Percentiles rank a stretch among this genome's conserved stretches.
phyloP scores from a whole-genome alignment of 2,113 vertebrate genomes.

The Aphelocoma coerulescens region DNA sequence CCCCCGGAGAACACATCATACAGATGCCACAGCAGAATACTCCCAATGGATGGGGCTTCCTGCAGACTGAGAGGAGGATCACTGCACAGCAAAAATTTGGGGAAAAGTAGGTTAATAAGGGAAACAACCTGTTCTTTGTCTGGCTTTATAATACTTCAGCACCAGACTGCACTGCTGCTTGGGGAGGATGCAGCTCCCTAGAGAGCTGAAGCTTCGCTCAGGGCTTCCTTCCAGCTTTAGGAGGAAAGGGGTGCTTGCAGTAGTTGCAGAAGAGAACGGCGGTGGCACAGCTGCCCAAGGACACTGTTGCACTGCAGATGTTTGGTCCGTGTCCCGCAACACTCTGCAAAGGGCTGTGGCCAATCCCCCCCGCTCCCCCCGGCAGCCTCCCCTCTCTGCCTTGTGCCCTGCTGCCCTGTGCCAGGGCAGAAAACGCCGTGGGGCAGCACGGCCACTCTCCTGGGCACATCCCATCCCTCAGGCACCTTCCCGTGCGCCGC shows the following conservation, averaged over 20 bases:
- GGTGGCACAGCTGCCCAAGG: background rate
- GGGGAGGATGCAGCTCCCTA: background rate
- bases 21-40: background rate
- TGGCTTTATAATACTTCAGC: background rate
- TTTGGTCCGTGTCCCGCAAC: background rate
- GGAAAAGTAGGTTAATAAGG: background rate
- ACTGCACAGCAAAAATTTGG: background rate
- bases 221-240: background rate
- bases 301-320: background rate
- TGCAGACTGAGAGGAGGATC: background rate
- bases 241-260: background rate
- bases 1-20: background rate
- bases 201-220: background rate
- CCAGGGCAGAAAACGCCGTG: background rate
- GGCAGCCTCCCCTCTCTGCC: background rate
- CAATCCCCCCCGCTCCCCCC: rapidly evolving
- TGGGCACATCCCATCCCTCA: background rate
- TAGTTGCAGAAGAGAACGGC: rapidly evolving
- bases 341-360: rapidly evolving
- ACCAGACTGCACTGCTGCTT: background rate
- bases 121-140: background rate
- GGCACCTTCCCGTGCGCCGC: background rate
- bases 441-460: background rate
- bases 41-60: background rate
- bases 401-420: background rate